Conservation (phyloP, 2,888 invertebrate genomes). For the Amblyjoppa fuscipennis region DNA sequence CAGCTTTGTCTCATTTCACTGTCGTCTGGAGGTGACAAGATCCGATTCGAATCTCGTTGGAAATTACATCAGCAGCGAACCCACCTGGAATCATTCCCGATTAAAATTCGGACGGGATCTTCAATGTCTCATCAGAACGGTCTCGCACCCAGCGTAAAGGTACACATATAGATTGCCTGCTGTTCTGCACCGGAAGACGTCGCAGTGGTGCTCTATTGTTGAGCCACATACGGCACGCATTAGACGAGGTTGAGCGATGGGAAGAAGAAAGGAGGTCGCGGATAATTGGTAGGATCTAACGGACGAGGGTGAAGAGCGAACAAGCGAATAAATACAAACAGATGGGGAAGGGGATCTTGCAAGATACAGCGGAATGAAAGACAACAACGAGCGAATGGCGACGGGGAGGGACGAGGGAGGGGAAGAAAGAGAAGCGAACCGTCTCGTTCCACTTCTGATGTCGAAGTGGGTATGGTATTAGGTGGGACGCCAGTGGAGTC, state of each 20-base stretch:
- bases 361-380: constrained; percentile 17
- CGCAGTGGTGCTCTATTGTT: background rate
- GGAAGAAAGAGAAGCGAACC: constrained; percentile 34
- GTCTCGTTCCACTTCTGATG: constrained; percentile 44
- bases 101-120: background rate
- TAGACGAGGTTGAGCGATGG: constrained; percentile 22
- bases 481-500: constrained; percentile 31
- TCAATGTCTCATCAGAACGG: background rate
- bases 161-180: constrained; percentile 7
- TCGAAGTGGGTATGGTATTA: constrained; percentile 65
- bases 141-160: background rate
- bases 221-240: constrained; percentile 2
- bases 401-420: constrained; percentile 11
- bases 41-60: background rate
- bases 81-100: background rate
- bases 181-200: background rate
- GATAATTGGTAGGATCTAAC: constrained; percentile 61
- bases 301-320: constrained; percentile 62
- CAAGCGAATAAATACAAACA: constrained; percentile 63
- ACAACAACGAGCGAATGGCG: constrained; percentile 32
- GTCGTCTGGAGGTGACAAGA: no score
- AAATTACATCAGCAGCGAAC: background rate
- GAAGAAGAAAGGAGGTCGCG: constrained; percentile 46
- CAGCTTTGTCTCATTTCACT: background rate
- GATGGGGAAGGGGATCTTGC: constrained; percentile 12